Evolutionary conservation across 2,797 vertebrate species (phyloP), one percentile per base, ranked within the genome.

Genomic region (Clarias platycephalus): DNA sequence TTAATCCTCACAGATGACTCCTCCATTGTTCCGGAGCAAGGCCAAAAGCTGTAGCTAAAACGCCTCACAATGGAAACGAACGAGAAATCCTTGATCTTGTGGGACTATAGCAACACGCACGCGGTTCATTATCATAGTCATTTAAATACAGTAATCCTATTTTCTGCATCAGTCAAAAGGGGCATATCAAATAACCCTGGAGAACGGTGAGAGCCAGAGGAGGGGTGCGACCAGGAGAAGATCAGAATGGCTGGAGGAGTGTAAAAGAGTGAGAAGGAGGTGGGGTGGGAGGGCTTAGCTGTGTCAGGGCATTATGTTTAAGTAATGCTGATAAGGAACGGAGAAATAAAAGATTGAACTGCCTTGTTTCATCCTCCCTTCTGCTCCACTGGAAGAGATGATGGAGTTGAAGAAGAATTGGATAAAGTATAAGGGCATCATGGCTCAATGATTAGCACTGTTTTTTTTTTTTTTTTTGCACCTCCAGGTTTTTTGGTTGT

Each of bases 321-420:
- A 90, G 82, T 82, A 88, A 88, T 87, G 85, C 85, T 68, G 57
- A 83, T 82, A 85, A 87, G 76, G 79, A 88, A 89, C 68, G 66
- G 70, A 84, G 75, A 80, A 84, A 81, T 80, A 78, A 80, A 88
- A 81, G 88, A 84, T 86, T 85, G 82, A 90, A 88, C 82, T 91
- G 91, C 87, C 92, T 96, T 80, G 95, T 95, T 95, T 95, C 84
- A 95, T 94, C 90, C 92, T 93, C 94, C 94, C 94, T 97, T 96
- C 96, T 96, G 96, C 95, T 96, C 95, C 95, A 95, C 92, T 96
- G 96, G 92, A 95, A 96, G 94, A 96, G 94, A 96, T 96, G 96
- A 97, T 96, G 95, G 95, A 96, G 96, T 96, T 96, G 94, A 96
- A 96, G 95, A 94, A 96, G 95, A 96, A 96, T 96, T 95, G 94